Percentiles rank a stretch among this genome's conserved stretches.
phyloP scores from a whole-genome alignment of 2,888 invertebrate species.

The Flexamia atlantica region DNA sequence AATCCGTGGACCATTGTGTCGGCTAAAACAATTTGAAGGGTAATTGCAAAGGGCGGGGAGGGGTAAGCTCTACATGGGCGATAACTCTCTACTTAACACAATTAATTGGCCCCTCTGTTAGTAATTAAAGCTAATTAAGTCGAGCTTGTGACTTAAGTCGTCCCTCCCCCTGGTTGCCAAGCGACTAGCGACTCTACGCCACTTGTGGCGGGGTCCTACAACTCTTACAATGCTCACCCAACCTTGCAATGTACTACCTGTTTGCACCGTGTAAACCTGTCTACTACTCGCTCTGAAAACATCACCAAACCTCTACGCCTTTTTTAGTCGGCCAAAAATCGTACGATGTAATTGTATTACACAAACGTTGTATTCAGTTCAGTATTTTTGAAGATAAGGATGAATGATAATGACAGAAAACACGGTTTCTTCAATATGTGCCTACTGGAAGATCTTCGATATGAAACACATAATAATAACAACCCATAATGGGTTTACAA shows the following conservation, averaged over 20 bases:
- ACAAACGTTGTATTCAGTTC: too few species aligned
- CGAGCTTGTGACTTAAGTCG: constrained; percentile 64
- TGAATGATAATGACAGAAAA: too few species aligned
- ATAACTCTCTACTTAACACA: constrained; percentile 63
- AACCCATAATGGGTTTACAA: too few species aligned
- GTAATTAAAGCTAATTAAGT: constrained; percentile 69
- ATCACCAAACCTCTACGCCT: background rate
- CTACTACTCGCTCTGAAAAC: constrained; percentile 27
- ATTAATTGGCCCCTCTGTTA: constrained; percentile 61
- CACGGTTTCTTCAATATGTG: too few species aligned
- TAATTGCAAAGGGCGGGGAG: constrained; percentile 19
- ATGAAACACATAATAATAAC: too few species aligned
- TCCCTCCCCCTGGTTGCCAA: constrained; percentile 60
- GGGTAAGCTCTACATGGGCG: constrained; percentile 60
- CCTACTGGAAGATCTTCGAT: too few species aligned
- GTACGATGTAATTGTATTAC: too few species aligned
- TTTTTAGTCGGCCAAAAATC: too few species aligned
- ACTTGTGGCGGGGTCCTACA: constrained; percentile 45
- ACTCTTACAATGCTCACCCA: constrained; percentile 54
- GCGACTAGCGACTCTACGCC: constrained; percentile 51
- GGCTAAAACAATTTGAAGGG: constrained; percentile 58
- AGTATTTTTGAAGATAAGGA: too few species aligned
- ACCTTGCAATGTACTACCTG: constrained; percentile 58
- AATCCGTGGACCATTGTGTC: constrained; percentile 52
- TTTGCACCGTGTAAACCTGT: constrained; percentile 28